Evolutionary conservation across 1,140 invertebrate genomes (phyloP), one percentile per base, ranked within the genome.

Genomic region (Hetaerina americana): DNA sequence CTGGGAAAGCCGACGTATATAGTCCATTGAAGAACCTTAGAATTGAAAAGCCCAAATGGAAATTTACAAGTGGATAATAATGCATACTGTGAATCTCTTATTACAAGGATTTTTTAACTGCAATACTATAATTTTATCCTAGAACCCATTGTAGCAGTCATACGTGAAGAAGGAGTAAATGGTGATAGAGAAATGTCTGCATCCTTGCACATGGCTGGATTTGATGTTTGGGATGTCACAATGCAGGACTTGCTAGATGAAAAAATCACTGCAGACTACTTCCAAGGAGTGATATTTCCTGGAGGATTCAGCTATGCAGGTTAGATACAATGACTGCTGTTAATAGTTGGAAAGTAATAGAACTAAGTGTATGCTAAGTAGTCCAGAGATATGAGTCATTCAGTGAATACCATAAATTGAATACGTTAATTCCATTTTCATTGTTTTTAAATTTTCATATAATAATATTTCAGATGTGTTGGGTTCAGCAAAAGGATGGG

Each of bases 291-390:
- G 15, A 88, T 96, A 29, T 99, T 98, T 78, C 96, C 96, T 2
- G 97, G 97, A 57, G 97, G 97, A 18, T 99, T 99, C 79, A 98
- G 96, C 81, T 99, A 97, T 83, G 96, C 95, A 31, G 91, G 90
- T 91, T 79, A 78, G 74, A 57, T 40, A 8, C 18, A 40, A 40
- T 40, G 18, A 18, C 18, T 40, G 26, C 69, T 68, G 70, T 73
- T 73, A n/a, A 24, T 28, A 27, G 40, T 5, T 66, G 24, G 8
- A 29, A 72, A 27, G 26, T 26, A 71, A 71, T n/a, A 28, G 69
- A 10, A 74, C 6, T 73, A 40, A 66, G 12, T 67, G 66, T 69
- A 27, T 24, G 27, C 27, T 27, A 72, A 69, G 26, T 72, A 68
- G 22, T 70, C 69, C 68, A 5, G 25, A 1, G 40, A 25, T 66